Conservation (phyloP, 2,797 vertebrate genomes). For the Vultur gryphus region DNA sequence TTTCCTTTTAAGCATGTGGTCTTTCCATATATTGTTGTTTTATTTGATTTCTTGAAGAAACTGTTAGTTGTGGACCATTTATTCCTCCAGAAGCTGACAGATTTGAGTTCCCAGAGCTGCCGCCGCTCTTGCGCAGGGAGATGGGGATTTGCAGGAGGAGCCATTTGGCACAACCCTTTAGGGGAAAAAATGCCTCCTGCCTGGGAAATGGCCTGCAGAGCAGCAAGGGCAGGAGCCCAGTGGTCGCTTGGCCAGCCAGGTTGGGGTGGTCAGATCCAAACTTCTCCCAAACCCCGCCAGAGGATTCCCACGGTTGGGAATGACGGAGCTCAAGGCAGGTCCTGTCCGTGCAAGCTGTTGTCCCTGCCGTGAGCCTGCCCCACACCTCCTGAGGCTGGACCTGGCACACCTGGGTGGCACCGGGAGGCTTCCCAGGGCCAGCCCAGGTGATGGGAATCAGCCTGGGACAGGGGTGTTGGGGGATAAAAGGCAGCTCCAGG, state of each 20-base stretch:
- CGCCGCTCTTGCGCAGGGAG: accelerated
- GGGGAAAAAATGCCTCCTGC: neutral
- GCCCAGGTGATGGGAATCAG: neutral
- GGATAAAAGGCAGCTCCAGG: neutral
- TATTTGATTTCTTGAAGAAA: neutral
- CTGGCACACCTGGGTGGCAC: neutral
- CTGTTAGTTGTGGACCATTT: neutral
- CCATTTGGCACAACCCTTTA: neutral
- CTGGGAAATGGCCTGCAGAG: neutral
- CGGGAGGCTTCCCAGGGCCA: neutral
- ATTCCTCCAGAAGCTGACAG: neutral
- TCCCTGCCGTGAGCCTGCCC: neutral
- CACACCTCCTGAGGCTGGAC: neutral
- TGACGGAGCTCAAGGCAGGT: neutral
- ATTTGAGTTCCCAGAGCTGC: neutral
- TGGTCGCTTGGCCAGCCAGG: neutral
- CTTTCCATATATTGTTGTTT: neutral
- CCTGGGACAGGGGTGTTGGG: neutral
- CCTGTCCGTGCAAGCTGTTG: neutral
- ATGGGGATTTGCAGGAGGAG: neutral
- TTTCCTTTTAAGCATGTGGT: neutral
- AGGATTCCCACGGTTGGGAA: neutral
- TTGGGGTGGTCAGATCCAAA: neutral
- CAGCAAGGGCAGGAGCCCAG: neutral
- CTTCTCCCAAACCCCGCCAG: neutral